Conservation (phyloP, 1,140 invertebrate genomes). For the Mactra quadrangularis region DNA sequence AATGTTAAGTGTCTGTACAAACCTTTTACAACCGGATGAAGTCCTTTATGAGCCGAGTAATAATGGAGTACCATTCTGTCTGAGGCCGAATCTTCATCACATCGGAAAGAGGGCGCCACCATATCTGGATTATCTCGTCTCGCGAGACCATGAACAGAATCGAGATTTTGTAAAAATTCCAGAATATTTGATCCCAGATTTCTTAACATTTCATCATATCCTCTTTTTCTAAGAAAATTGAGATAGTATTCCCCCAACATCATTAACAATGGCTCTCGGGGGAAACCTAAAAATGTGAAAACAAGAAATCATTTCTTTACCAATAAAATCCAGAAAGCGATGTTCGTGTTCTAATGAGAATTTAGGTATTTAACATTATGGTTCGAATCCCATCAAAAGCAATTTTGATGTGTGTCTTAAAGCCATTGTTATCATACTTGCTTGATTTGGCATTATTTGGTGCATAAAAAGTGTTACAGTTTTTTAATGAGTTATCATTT, state of each 20-base stretch:
- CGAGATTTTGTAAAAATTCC: conserved; percentile 74
- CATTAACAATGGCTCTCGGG: conserved; percentile 65
- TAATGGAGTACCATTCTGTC: conserved; percentile 75
- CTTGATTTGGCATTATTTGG: too few species aligned
- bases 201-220: conserved; percentile 72
- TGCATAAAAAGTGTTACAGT: too few species aligned
- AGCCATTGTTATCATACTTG: too few species aligned
- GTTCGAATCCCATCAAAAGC: too few species aligned
- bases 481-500: too few species aligned
- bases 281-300: conserved; percentile 55
- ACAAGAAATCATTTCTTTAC: too few species aligned
- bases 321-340: too few species aligned
- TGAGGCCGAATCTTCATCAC: conserved; percentile 69
- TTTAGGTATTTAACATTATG: too few species aligned
- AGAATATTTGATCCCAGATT: conserved; percentile 72
- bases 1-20: too few species aligned
- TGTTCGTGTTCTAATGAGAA: too few species aligned
- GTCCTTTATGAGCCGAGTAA: conserved; percentile 68
- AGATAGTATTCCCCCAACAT: conserved; percentile 73
- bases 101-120: conserved; percentile 74
- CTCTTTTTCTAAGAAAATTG: conserved; percentile 60
- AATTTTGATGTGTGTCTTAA: too few species aligned
- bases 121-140: conserved; percentile 69
- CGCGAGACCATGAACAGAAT: conserved; percentile 68
- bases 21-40: conserved; percentile 70